phyloP scores from a whole-genome alignment of 1,140 invertebrate species.

The Drosophila tristis region DNA sequence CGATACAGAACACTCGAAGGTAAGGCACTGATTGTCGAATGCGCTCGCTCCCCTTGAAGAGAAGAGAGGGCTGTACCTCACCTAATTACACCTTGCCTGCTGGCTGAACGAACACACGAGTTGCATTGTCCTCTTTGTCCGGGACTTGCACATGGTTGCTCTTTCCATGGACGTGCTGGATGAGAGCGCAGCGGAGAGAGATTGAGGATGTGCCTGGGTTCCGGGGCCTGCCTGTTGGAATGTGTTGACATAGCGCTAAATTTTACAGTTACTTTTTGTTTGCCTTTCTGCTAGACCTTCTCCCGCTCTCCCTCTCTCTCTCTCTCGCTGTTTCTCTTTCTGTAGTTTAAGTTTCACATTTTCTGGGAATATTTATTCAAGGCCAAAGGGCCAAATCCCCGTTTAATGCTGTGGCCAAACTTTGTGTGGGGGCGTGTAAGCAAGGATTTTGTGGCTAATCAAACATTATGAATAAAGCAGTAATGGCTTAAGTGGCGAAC shows the following conservation, averaged over 20 bases:
- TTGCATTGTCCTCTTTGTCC: slow-evolving; percentile 53
- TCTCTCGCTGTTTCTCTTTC: slow-evolving; percentile 1
- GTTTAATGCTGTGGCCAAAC: slow-evolving; percentile 38
- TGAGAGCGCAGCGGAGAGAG: background rate
- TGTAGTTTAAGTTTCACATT: slow-evolving; percentile 65
- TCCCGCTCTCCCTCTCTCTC: slow-evolving; percentile 13
- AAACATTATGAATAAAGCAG: slow-evolving; percentile 61
- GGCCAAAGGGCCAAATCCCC: slow-evolving; percentile 41
- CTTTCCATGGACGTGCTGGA: slow-evolving; percentile 18
- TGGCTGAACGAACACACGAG: slow-evolving; percentile 41
- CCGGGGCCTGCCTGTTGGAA: slow-evolving; percentile 40
- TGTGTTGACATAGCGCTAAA: slow-evolving; percentile 79
- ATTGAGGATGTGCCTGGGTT: slow-evolving; percentile 5
- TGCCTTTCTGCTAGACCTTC: slow-evolving; percentile 55
- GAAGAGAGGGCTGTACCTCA: background rate
- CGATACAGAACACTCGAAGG: too few species aligned
- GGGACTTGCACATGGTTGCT: slow-evolving; percentile 14
- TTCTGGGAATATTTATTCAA: slow-evolving; percentile 46
- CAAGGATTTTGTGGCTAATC: slow-evolving; percentile 56
- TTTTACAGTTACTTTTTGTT: slow-evolving; percentile 77
- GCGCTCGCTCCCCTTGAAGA: too few species aligned
- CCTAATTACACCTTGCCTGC: slow-evolving; percentile 4
- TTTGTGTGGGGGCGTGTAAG: slow-evolving; percentile 58
- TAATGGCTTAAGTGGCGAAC: background rate
- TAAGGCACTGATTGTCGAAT: too few species aligned